These are phyloP conservation scores for Naja naja DNA, from an alignment of 2,113 vertebrate species.

Conservation along the genomic window DNA sequence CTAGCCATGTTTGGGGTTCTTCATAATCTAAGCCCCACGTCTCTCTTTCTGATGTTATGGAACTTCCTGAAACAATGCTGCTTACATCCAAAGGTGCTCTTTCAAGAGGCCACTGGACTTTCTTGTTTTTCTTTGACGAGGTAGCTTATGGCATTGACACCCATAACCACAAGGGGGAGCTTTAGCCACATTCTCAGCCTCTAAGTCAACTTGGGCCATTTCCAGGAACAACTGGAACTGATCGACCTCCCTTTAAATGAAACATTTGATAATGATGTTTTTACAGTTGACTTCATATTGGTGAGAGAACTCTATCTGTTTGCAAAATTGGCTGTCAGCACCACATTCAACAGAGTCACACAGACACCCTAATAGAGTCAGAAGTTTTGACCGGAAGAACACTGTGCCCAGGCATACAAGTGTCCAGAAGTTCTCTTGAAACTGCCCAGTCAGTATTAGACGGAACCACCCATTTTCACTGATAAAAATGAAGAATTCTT, in stretches of 20 bases:
- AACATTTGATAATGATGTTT: background rate
- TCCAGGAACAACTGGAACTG: slow-evolving; percentile 4
- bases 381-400: background rate
- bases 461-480: background rate
- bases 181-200: background rate
- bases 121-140: too few species aligned
- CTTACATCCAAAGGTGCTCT: too few species aligned
- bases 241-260: background rate
- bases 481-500: background rate
- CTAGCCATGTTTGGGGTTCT: background rate
- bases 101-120: too few species aligned
- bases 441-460: background rate
- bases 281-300: background rate
- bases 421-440: background rate
- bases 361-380: background rate
- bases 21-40: background rate
- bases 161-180: slow-evolving; percentile 7
- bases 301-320: slow-evolving; percentile 12
- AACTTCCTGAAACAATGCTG: background rate
- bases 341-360: background rate
- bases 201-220: background rate
- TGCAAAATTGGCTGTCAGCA: background rate
- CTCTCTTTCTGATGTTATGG: background rate
- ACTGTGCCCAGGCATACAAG: background rate
- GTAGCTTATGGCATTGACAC: background rate